phyloP scores from a whole-genome alignment of 2,113 vertebrate genomes.

The Strigops habroptila region DNA sequence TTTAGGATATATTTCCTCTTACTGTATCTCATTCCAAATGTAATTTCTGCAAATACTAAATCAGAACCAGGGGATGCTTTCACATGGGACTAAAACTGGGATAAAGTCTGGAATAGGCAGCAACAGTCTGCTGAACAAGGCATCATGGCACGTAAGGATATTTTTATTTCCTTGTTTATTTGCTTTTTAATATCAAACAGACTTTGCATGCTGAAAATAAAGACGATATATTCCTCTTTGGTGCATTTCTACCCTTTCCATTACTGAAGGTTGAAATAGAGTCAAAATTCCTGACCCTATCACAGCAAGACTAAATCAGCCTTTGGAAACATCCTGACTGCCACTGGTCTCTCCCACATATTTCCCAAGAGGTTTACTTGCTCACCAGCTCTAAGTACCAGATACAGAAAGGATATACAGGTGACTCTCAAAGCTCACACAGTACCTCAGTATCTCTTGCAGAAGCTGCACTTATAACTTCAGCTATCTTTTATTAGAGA shows the following conservation, averaged over 20 bases:
- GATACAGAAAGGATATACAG: not conserved
- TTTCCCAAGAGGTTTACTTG: not conserved
- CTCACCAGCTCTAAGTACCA: not conserved
- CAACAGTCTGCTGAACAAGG: not conserved
- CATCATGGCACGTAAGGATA: not conserved
- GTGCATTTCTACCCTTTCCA: not conserved
- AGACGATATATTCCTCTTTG: not conserved
- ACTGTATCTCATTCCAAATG: not conserved
- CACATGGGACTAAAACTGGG: not conserved
- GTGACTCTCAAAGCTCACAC: not conserved
- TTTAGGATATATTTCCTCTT: conserved; percentile 1
- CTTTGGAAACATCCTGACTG: not conserved
- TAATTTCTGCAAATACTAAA: conserved; percentile 29
- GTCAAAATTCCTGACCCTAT: not conserved
- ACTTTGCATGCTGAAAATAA: not conserved
- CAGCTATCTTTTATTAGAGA: not conserved
- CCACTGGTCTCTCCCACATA: not conserved
- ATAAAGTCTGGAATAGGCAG: not conserved
- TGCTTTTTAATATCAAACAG: not conserved
- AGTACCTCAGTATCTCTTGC: not conserved
- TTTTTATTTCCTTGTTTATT: not conserved
- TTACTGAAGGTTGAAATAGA: not conserved
- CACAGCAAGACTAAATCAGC: not conserved
- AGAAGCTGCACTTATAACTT: not conserved
- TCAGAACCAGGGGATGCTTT: not conserved